A percentile compares a stretch with the other conserved stretches of the same genome.
Conservation (phyloP, 2,888 invertebrate species). For the Drosophila macrospina region DNA sequence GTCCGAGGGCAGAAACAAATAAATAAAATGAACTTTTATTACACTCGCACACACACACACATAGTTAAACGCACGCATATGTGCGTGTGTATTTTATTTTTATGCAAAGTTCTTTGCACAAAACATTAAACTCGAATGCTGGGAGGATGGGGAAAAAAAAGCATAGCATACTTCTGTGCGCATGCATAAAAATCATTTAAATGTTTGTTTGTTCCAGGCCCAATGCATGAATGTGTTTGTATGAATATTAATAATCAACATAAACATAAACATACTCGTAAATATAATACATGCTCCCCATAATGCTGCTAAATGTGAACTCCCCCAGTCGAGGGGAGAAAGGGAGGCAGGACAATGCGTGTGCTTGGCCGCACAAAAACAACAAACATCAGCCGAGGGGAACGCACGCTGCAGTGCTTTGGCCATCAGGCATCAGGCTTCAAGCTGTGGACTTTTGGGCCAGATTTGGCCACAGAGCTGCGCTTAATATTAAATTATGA, state of each 20-base stretch:
- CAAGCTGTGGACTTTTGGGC: slow-evolving; percentile 3
- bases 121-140: slow-evolving; percentile 72
- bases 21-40: slow-evolving; percentile 70
- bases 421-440: background rate
- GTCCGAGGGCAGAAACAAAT: slow-evolving; percentile 37
- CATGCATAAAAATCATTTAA: slow-evolving; percentile 74
- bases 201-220: slow-evolving; percentile 56
- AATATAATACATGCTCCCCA: slow-evolving; percentile 56
- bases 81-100: slow-evolving; percentile 24
- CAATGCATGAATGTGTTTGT: slow-evolving; percentile 56
- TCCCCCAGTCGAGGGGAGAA: slow-evolving; percentile 3
- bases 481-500: slow-evolving; percentile 58
- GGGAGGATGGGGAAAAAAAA: slow-evolving; percentile 24
- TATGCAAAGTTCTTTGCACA: slow-evolving; percentile 64
- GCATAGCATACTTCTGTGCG: slow-evolving; percentile 58
- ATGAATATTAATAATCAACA: slow-evolving; percentile 72
- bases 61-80: slow-evolving; percentile 8
- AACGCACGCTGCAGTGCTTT: slow-evolving; percentile 31
- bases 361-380: slow-evolving; percentile 47
- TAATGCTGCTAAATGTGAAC: slow-evolving; percentile 49
- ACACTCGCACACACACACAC: slow-evolving; percentile 11
- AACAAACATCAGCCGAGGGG: slow-evolving; percentile 26
- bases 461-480: slow-evolving; percentile 20
- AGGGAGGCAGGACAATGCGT: slow-evolving; percentile 24
- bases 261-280: slow-evolving; percentile 55